Percentiles rank a stretch among this genome's conserved stretches.
These are phyloP conservation scores for Tenrec ecaudatus DNA, from an alignment of 2,113 vertebrate genomes.

Conservation along the genomic window DNA sequence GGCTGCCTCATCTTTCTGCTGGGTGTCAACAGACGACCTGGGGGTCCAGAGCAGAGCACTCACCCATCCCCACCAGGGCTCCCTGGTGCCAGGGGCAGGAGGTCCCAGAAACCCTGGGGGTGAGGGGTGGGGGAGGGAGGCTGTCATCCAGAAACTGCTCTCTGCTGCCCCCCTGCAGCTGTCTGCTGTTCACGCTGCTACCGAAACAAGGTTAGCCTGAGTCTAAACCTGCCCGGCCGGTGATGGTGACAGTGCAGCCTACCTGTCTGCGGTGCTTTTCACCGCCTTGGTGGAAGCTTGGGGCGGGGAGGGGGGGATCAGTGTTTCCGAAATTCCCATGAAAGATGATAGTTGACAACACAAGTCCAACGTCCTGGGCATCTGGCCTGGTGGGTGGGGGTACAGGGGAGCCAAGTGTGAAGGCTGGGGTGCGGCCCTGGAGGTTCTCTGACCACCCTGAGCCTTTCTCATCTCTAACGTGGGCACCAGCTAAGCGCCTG, in stretches of 20 bases:
- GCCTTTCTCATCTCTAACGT: slow-evolving; percentile 41
- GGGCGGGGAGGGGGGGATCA: not conserved
- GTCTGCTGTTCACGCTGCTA: slow-evolving; percentile 1
- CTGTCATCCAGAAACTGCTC: not conserved
- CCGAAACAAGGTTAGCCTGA: not conserved
- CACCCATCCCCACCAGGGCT: not conserved
- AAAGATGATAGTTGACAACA: not conserved
- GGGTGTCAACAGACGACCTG: not conserved
- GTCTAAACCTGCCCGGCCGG: too few relatives aligned
- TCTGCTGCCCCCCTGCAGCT: slow-evolving; percentile 76
- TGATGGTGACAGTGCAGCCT: too few relatives aligned
- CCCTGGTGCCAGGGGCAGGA: not conserved
- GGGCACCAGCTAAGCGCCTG: not conserved
- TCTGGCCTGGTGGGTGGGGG: not conserved
- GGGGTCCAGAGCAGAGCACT: not conserved
- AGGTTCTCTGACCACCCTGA: not conserved
- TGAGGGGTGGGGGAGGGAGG: not conserved
- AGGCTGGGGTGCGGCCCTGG: not conserved
- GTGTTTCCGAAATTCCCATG: not conserved
- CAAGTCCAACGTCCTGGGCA: not conserved
- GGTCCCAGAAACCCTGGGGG: not conserved
- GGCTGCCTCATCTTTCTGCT: not conserved
- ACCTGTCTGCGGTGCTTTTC: not conserved
- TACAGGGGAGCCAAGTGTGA: not conserved
- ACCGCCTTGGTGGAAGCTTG: not conserved